A percentile compares a stretch with the other conserved stretches of the same genome.
These are phyloP conservation scores for Leistus spinibarbis DNA, from an alignment of 2,888 invertebrate genomes.

Conservation along the genomic window DNA sequence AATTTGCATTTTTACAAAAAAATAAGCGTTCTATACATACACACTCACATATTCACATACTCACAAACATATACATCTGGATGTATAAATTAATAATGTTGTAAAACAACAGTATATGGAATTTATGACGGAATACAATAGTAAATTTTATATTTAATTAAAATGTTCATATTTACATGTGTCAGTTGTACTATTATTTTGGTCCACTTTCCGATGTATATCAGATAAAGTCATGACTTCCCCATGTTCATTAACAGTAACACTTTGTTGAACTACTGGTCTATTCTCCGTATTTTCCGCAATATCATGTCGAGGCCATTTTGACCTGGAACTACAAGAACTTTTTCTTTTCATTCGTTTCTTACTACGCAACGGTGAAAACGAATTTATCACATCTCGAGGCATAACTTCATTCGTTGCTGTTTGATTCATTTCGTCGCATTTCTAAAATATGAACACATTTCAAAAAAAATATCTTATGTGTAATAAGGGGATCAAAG, in stretches of 20 bases:
- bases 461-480: background rate
- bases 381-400: slow-evolving; percentile 58
- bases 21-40: too few relatives aligned
- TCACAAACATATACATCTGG: too few relatives aligned
- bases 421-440: slow-evolving; percentile 53
- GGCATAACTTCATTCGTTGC: slow-evolving; percentile 55
- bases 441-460: slow-evolving; percentile 17
- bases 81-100: too few relatives aligned
- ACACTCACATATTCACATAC: too few relatives aligned
- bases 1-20: too few relatives aligned
- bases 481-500: background rate
- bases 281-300: slow-evolving; percentile 29
- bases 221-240: slow-evolving; percentile 24
- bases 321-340: slow-evolving; percentile 22
- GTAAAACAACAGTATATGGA: background rate
- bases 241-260: slow-evolving; percentile 32
- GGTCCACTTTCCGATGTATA: slow-evolving; percentile 22
- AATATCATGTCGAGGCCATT: slow-evolving; percentile 40
- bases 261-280: slow-evolving; percentile 32
- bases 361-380: slow-evolving; percentile 60
- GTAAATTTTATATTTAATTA: background rate
- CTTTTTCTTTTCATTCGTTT: slow-evolving; percentile 61
- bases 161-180: slow-evolving; percentile 11
- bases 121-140: too few relatives aligned
- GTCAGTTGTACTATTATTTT: slow-evolving; percentile 16